Evolutionary conservation across 2,797 vertebrate genomes (phyloP).

Genomic region (Syngnathus rostellatus): DNA sequence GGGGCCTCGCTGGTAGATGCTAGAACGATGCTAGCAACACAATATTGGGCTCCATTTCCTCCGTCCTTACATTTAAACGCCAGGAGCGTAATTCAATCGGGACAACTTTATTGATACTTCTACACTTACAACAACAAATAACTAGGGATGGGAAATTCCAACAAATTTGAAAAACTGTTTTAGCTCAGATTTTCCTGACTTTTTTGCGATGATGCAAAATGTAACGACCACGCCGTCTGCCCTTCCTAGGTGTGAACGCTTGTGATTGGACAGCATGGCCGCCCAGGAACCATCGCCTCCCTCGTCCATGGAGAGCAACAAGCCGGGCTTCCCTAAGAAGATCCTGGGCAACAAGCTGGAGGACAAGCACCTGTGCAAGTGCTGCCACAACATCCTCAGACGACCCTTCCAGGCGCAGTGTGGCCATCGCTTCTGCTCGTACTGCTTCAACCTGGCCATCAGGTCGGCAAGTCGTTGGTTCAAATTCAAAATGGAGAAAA

Average conservation of each 20-base stretch:
- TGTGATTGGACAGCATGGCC: constrained; percentile 73
- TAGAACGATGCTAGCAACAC: background rate
- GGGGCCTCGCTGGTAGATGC: constrained; percentile 41
- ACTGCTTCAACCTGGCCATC: constrained; percentile 81
- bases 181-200: too few species aligned
- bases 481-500: background rate
- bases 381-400: constrained; percentile 81
- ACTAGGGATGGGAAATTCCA: too few species aligned
- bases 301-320: constrained; percentile 78
- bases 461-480: constrained; percentile 64
- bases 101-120: background rate
- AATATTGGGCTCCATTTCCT: background rate
- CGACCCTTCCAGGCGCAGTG: constrained; percentile 88
- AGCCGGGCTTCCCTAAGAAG: constrained; percentile 84
- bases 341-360: constrained; percentile 84
- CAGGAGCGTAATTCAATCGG: background rate
- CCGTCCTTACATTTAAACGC: background rate
- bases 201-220: background rate
- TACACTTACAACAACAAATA: background rate
- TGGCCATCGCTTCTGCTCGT: constrained; percentile 88
- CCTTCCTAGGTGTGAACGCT: constrained; percentile 42
- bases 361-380: constrained; percentile 88
- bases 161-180: too few species aligned
- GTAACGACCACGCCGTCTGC: background rate
- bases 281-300: constrained; percentile 79